Percentiles rank a stretch among this genome's conserved stretches.
Evolutionary conservation across 2,113 vertebrate species (phyloP).

Genomic region (Megaleporinus macrocephalus): DNA sequence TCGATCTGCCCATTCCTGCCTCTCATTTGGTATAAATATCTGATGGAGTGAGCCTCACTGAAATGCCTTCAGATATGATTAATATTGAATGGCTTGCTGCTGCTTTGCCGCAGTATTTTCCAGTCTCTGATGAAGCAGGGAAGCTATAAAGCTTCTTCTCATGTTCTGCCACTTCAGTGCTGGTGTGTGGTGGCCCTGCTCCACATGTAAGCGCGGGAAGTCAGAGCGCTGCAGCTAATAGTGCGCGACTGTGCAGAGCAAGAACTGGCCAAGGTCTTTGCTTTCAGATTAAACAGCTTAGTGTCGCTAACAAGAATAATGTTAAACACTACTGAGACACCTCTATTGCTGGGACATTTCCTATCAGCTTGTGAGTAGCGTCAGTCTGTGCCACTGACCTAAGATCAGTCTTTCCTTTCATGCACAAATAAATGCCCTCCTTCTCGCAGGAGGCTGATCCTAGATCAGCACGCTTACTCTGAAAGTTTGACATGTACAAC

Average conservation of each 20-base stretch:
- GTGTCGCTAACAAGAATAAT: neutral
- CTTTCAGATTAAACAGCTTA: neutral
- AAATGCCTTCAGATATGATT: conserved; percentile 27
- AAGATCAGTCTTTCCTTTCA: neutral
- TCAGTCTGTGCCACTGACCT: neutral
- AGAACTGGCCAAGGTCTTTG: neutral
- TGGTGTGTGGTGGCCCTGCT: neutral
- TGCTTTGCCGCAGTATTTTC: conserved; percentile 14
- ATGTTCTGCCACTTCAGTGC: conserved; percentile 3
- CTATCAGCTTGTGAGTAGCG: neutral
- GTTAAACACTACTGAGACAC: neutral
- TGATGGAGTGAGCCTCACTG: neutral
- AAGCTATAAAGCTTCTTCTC: conserved; percentile 17
- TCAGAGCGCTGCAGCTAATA: neutral
- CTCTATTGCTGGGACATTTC: neutral
- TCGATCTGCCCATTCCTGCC: neutral
- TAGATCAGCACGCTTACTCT: neutral
- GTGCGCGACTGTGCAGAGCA: neutral
- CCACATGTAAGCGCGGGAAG: neutral
- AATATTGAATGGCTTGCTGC: conserved; percentile 27
- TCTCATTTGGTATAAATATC: conserved; percentile 20
- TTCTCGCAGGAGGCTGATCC: neutral
- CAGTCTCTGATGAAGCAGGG: conserved; percentile 9
- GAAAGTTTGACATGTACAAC: neutral
- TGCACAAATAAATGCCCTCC: neutral